Percentiles rank a stretch among this genome's conserved stretches.
These are phyloP conservation scores for Sturmia bella DNA, from an alignment of 2,888 invertebrate genomes.

Conservation along the genomic window DNA sequence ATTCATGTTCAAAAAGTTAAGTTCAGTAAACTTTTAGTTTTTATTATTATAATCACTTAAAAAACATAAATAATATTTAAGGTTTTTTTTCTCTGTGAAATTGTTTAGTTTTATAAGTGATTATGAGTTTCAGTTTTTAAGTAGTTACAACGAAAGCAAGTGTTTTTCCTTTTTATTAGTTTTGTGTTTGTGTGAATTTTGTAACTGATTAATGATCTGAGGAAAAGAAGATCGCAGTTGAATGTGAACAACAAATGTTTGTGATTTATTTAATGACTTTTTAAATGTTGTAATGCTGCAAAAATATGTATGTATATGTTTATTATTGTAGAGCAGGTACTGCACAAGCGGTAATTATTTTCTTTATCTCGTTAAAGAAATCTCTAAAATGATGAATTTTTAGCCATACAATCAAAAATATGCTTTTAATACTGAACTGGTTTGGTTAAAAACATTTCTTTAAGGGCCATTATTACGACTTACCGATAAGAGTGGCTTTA, in stretches of 20 bases:
- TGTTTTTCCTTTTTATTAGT: conserved; percentile 6
- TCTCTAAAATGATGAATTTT: no score
- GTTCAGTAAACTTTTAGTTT: conserved; percentile 45
- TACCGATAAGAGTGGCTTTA: no score
- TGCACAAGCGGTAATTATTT: no score
- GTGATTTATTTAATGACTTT: neutral
- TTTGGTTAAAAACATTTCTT: no score
- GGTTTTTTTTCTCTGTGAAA: conserved; percentile 29
- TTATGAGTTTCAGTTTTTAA: conserved; percentile 22
- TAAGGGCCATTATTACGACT: no score
- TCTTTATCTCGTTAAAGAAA: no score
- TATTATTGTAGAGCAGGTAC: no score
- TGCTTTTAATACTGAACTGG: no score
- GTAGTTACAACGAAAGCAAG: conserved; percentile 15
- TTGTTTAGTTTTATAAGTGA: conserved; percentile 31
- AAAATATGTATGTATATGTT: no score
- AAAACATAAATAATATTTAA: conserved; percentile 36
- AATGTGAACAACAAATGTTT: neutral
- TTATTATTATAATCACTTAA: conserved; percentile 36
- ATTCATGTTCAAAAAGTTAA: conserved; percentile 45
- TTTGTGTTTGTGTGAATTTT: conserved; percentile 2
- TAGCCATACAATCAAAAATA: no score
- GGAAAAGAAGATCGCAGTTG: conserved; percentile 2
- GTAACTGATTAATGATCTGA: conserved; percentile 27
- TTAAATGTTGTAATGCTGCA: no score